Evolutionary conservation across 2,113 vertebrate genomes (phyloP).

Genomic region (Dasyprocta punctata): DNA sequence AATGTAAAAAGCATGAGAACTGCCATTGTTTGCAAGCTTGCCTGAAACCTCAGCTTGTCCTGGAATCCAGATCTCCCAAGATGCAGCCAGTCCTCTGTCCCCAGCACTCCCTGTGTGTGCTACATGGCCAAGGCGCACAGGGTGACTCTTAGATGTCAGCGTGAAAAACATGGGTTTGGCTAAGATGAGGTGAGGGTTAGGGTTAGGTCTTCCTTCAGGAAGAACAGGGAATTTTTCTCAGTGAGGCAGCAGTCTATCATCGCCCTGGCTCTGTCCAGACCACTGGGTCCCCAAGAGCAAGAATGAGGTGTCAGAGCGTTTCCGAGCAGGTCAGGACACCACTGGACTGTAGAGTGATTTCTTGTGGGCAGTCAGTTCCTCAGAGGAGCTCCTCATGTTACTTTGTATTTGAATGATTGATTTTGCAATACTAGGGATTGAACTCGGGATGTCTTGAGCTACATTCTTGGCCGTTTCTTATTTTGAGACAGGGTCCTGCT

Average conservation of each 20-base stretch:
- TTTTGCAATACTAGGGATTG: neutral
- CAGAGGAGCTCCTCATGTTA: neutral
- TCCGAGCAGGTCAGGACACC: neutral
- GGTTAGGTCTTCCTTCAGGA: neutral
- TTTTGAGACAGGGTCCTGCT: neutral
- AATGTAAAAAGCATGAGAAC: neutral
- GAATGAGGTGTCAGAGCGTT: neutral
- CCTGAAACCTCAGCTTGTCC: neutral
- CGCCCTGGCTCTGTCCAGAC: neutral
- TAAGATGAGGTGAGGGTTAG: neutral
- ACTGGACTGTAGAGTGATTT: neutral
- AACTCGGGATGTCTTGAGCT: neutral
- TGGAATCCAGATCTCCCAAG: neutral
- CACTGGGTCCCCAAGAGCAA: neutral
- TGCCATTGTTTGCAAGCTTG: neutral
- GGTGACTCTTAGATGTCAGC: neutral
- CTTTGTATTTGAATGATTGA: neutral
- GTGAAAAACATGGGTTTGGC: neutral
- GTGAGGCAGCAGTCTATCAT: neutral
- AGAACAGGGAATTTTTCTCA: neutral
- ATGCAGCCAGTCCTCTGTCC: neutral
- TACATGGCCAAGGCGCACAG: neutral
- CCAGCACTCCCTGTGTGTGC: neutral
- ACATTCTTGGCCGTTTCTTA: neutral
- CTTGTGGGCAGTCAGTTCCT: neutral